Conservation (phyloP, 2,888 invertebrate species). For the Aphidoletes aphidimyza region DNA sequence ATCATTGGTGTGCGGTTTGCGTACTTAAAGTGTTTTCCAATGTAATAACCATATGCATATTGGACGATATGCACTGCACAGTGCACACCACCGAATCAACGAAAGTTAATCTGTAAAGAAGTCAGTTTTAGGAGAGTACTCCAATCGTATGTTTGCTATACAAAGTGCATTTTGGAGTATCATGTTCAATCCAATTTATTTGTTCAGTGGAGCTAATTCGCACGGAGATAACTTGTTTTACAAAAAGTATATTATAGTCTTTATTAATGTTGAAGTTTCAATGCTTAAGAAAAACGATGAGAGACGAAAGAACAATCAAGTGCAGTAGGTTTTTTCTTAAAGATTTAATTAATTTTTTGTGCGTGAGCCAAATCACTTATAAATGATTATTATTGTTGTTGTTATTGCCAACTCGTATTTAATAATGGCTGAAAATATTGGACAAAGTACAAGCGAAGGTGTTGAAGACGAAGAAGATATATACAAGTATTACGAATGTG, state of each 20-base stretch:
- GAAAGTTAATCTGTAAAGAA: neutral
- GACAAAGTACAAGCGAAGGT: neutral
- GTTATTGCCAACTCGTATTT: too few species aligned
- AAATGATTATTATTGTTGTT: too few species aligned
- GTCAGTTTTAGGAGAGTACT: conserved; percentile 4
- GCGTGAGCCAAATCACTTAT: neutral
- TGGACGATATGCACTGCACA: neutral
- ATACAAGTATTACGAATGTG: conserved; percentile 47
- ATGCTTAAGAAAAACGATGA: too few species aligned
- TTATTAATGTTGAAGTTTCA: too few species aligned
- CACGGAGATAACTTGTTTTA: too few species aligned
- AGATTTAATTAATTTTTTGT: neutral
- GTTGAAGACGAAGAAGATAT: conserved; percentile 47
- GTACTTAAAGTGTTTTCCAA: conserved; percentile 41
- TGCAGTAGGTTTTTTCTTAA: too few species aligned
- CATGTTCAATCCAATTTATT: neutral
- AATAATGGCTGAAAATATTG: conserved; percentile 15
- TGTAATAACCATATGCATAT: too few species aligned
- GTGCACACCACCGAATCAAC: conserved; percentile 5
- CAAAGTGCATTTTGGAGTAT: conserved; percentile 2
- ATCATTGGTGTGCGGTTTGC: neutral
- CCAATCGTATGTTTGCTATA: conserved; percentile 43
- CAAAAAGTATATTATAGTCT: too few species aligned
- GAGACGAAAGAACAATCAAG: too few species aligned
- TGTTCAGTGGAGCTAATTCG: neutral